Evolutionary conservation across 1,140 invertebrate species (phyloP).

Genomic region (Tribolium castaneum): DNA sequence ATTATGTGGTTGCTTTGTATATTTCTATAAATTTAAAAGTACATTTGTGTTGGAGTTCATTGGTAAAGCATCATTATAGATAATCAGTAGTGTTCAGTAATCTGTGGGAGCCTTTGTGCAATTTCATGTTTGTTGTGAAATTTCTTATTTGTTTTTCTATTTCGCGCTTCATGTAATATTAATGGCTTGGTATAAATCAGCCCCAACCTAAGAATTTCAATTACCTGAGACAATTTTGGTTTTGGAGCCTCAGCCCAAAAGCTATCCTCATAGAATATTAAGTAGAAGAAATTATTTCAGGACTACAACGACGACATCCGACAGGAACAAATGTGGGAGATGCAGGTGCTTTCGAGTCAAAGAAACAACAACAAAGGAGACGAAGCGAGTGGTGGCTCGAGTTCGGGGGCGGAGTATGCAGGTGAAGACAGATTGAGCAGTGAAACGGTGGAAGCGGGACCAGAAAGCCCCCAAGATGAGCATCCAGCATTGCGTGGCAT

Average conservation of each 20-base stretch:
- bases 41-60: too few relatives aligned
- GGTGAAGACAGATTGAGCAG: conserved; percentile 60
- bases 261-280: conserved; percentile 24
- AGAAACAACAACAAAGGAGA: conserved; percentile 60
- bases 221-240: conserved; percentile 23
- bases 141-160: not conserved
- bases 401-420: conserved; percentile 50
- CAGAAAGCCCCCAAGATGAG: conserved; percentile 64
- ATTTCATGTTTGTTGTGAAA: too few relatives aligned
- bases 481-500: conserved; percentile 62
- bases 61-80: too few relatives aligned
- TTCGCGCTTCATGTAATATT: conserved; percentile 2
- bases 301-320: conserved; percentile 89
- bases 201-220: conserved; percentile 6
- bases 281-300: conserved; percentile 49
- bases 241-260: not conserved
- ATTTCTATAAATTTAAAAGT: too few relatives aligned
- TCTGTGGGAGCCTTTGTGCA: too few relatives aligned
- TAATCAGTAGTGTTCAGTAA: too few relatives aligned
- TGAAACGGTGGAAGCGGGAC: conserved; percentile 59
- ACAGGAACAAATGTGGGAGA: conserved; percentile 87
- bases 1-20: too few relatives aligned
- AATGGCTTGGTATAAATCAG: not conserved
- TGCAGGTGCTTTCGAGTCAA: conserved; percentile 69
- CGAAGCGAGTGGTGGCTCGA: conserved; percentile 53